Base-by-base conservation (phyloP, 2,113 vertebrate genomes). In the Sceloporus tristichus region DNA sequence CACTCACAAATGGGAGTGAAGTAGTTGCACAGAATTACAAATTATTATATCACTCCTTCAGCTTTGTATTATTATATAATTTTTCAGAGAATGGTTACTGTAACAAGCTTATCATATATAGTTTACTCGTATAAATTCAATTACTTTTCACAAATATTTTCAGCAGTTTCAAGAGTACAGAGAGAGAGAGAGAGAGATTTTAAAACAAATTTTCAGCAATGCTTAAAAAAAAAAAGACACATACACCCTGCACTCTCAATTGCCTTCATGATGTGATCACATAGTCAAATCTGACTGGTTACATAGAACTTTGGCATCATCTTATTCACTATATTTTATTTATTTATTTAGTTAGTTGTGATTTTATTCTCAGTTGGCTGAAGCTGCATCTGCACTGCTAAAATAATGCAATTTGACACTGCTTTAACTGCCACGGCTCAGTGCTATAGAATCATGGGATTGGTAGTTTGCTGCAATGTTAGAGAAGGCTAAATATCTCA, bases 231-330 rank as follows among this genome's bases (percentile, higher is more conserved):
- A 16, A 25, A 71, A 71, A 29, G 27, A 9, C 38, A 38, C 10
- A 62, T 16, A 8, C 38, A 1, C 34, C 25, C 18, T 40, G 10
- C 68, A 5, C 13, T 62, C 13, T 62, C 59, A 38, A 59, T 11
- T 75, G 73, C n/a, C n/a, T 73, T 71, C 25, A 42, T 25, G 11
- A 40, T 66, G 4, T 70, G 5, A 83, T 70, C 29, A 23, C 16
- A n/a, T 34, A 84, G 82, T 54, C 82, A 84, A 53, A 71, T 84
- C 1, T 84, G 42, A 84, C 21, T 84, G 66, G 66, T 29, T 84
- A 53, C 27, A 54, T 54, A 34, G n/a, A 2, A 71, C 53, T 40
- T 53, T 84, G 82, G n/a, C 9, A 16, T 85, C 23, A 65, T n/a
- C 4, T 25, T 18, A 48, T 71, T 73, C 16, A 56, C 27, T 71